These are phyloP conservation scores for Thalassarche chlororhynchos DNA, from an alignment of 2,113 vertebrate species.

Conservation along the genomic window DNA sequence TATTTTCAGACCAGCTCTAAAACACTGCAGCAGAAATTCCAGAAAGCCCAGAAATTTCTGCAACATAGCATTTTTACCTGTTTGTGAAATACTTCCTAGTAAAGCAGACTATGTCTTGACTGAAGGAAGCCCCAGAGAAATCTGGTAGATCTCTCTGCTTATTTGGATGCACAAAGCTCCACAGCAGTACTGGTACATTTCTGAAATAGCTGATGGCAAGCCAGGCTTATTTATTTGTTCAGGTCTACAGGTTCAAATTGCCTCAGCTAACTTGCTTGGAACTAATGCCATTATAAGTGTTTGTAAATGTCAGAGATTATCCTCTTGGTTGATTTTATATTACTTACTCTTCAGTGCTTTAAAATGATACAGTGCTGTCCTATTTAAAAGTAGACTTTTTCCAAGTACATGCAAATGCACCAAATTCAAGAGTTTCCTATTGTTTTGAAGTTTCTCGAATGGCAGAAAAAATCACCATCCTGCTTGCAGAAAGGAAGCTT, in stretches of 20 bases:
- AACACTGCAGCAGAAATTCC: not conserved
- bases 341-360: slow-evolving; percentile 20
- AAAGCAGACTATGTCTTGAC: not conserved
- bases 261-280: slow-evolving; percentile 39
- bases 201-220: slow-evolving; percentile 1
- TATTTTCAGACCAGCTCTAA: not conserved
- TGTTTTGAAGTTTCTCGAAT: not conserved
- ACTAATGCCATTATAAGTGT: slow-evolving; percentile 57
- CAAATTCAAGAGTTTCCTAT: not conserved
- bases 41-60: not conserved
- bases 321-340: slow-evolving; percentile 31
- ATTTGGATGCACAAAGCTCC: not conserved
- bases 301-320: slow-evolving; percentile 58
- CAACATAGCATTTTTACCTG: not conserved
- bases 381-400: not conserved
- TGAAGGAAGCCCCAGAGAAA: not conserved
- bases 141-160: not conserved
- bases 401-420: not conserved
- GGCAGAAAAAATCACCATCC: not conserved
- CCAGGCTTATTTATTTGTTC: slow-evolving; percentile 30
- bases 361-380: not conserved
- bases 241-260: slow-evolving; percentile 31
- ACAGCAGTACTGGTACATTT: not conserved
- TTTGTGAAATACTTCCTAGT: not conserved
- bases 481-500: not conserved